These are phyloP conservation scores for Paedocypris sp. DNA, from an alignment of 2,113 vertebrate genomes.

Conservation along the genomic window DNA sequence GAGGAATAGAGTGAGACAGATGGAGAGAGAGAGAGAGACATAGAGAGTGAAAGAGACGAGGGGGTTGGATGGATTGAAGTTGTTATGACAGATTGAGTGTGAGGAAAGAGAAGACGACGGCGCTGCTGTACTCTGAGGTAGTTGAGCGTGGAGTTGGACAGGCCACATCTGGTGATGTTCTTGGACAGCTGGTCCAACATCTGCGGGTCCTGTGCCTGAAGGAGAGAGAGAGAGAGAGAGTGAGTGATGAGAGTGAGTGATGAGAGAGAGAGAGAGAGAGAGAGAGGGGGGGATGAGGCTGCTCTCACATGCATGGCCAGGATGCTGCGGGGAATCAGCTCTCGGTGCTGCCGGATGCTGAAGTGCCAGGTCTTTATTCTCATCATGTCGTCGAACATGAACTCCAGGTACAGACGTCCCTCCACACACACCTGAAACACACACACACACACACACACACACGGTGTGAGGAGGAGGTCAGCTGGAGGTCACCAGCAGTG, in stretches of 20 bases:
- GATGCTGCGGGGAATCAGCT: slow-evolving; percentile 95
- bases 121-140: slow-evolving; percentile 90
- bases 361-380: slow-evolving; percentile 99
- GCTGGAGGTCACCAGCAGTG: too few species aligned
- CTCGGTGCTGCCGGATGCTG: slow-evolving; percentile 96
- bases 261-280: background rate
- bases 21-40: too few species aligned
- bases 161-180: slow-evolving; percentile 97
- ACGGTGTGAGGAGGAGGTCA: too few species aligned
- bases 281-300: slow-evolving; percentile 23
- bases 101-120: background rate
- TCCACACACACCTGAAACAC: slow-evolving; percentile 87
- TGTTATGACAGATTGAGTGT: too few species aligned
- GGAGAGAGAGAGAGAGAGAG: background rate
- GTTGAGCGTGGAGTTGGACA: slow-evolving; percentile 98
- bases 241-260: background rate
- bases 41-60: too few species aligned
- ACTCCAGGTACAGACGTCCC: slow-evolving; percentile 92
- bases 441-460: background rate
- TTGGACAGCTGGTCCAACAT: slow-evolving; percentile 99
- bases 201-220: slow-evolving; percentile 83
- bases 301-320: slow-evolving; percentile 96
- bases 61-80: too few species aligned
- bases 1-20: too few species aligned
- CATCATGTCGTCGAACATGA: slow-evolving; percentile 99